Base-by-base conservation (phyloP, 30 jellyfish, hydroid and myxozoan species). In the Aurelia aurita region DNA sequence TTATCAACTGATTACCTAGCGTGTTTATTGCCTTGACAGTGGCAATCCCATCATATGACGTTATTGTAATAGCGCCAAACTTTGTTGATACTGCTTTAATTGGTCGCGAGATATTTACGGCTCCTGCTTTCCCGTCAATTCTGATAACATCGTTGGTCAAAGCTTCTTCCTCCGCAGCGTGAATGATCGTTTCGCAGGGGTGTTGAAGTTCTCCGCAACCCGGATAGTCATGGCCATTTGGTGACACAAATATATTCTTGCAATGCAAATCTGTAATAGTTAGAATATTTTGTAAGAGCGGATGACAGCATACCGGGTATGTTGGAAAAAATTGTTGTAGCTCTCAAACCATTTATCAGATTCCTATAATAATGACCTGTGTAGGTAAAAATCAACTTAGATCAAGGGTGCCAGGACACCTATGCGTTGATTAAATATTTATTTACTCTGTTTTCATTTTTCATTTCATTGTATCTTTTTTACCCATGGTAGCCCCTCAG, bases 11-110 rank as follows among this genome's bases (percentile, higher is more conserved):
- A 5, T 45, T 29, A 45, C 12, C 34, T 25, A 16, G 0, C 34
- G 34, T 9, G 2, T 18, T n/a, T 1, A 23, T 62, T n/a, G 66
- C 29, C 6, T 9, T 14, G 43, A 70, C 51, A 43, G 63, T 27
- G 19, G 82, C 82, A 4, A 23, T 43, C 0, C 82, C 82, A 26
- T 70, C 51, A 34, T 44, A 70, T 18, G 82, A 70, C 18, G 82
- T n/a, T 5, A 70, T 32, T 5, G 82, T 70, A 4, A 70, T 34
- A 15, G 51, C 51, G 1, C 15, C 9, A 39, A 39, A 39, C 7
- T 6, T 39, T 0, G 15, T 39, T 1, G 13, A 2, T 7, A 4
- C 51, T 39, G 51, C 51, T 16, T 23, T 70, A 11, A 39, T 43
- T 3, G 39, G 67, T 16, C 51, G 46, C 1, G 47, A 35, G 3